These are phyloP conservation scores for Mormyrus hasselquistii DNA, from an alignment of 2,797 vertebrate species.

Conservation along the genomic window DNA sequence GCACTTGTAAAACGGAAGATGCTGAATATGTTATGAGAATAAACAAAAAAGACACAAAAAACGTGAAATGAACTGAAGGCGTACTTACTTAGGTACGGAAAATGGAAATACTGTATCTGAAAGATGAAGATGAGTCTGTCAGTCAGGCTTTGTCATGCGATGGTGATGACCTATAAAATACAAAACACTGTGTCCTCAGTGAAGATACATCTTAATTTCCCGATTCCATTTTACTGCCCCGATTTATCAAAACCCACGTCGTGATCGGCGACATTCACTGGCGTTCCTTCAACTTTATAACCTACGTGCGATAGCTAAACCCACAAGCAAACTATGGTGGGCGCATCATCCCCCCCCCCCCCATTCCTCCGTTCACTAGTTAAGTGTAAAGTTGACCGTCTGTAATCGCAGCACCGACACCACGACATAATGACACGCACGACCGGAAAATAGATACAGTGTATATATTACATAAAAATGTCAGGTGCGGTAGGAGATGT, in stretches of 20 bases:
- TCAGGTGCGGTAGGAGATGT: conserved; percentile 25
- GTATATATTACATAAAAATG: conserved; percentile 40
- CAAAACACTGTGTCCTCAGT: conserved; percentile 79
- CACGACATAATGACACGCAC: conserved; percentile 40
- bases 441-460: conserved; percentile 31
- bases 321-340: conserved; percentile 38
- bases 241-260: conserved; percentile 37
- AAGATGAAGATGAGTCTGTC: conserved; percentile 81
- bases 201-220: conserved; percentile 46
- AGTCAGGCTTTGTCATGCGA: conserved; percentile 87
- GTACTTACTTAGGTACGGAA: conserved; percentile 86
- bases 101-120: conserved; percentile 78
- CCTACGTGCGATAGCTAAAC: conserved; percentile 19
- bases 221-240: conserved; percentile 34
- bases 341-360: conserved; percentile 43
- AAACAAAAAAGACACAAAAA: conserved; percentile 19
- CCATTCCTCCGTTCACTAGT: conserved; percentile 20
- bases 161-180: conserved; percentile 95
- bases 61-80: conserved; percentile 55
- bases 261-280: conserved; percentile 30
- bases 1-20: not conserved
- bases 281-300: conserved; percentile 28
- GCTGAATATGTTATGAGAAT: conserved; percentile 12
- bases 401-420: not conserved
- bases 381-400: conserved; percentile 41